Base-by-base conservation (phyloP, 2,888 invertebrate genomes). In the Ectropis crepuscularia region DNA sequence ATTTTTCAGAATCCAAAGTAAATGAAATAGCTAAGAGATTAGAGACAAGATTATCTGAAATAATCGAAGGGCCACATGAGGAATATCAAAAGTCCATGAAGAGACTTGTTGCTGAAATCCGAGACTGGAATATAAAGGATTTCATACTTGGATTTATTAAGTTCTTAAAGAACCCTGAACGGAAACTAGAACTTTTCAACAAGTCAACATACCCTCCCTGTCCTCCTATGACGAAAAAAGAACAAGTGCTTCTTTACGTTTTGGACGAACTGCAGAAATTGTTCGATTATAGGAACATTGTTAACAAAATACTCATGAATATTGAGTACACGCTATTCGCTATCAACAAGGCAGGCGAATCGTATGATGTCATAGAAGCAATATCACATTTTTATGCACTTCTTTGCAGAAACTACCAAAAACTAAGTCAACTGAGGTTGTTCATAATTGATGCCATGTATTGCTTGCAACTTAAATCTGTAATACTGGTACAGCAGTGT, bases 361-460 rank as follows among this genome's bases (percentile, higher is more conserved):
- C 54, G 2, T 86, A 90, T 67, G 79, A 80, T n/a, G 76, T 78
- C 5, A 80, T 92, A 45, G 91, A 91, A 70, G 86, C 82, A 61
- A 71, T 89, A 74, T 81, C 92, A 0, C 89, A 89, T 73, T 88
- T 92, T 62, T 93, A 89, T 77, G 89, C 91, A 6, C 72, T 89
- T 9, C 65, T 90, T 12, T 93, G 93, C 71, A 82, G 87, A 70
- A 84, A 84, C 68, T 83, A 81, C 54, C 75, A 80, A 51, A 75
- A 83, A 53, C 85, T 81, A 63, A 84, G 81, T 63, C 80, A 86
- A 5, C 69, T 93, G 49, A 81, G 89, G 57, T 60, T 85, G 6
- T 93, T 93, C 61, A 80, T 93, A 59, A 68, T 93, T 49, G 90
- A 92, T 73, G 90, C 92, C 5, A 87, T 93, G 89, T 93, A 93